Percentiles rank a stretch among this genome's conserved stretches.
These are phyloP conservation scores for Diorhabda elongata DNA, from an alignment of 1,140 invertebrate species.

Conservation along the genomic window DNA sequence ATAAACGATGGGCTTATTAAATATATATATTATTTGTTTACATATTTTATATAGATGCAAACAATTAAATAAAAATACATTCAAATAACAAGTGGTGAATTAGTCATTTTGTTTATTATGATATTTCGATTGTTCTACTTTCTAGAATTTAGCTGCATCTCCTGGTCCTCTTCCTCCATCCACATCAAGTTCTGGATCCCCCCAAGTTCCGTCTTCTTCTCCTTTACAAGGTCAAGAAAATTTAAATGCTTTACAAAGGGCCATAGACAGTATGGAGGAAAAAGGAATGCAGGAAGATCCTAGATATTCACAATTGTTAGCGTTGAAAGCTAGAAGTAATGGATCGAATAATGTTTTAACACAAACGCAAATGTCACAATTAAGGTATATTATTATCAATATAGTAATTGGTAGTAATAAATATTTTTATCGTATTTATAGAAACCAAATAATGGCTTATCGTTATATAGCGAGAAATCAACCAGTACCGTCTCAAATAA, in stretches of 20 bases:
- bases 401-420: not conserved
- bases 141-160: not conserved
- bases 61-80: too few species aligned
- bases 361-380: conserved; percentile 59
- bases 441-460: conserved; percentile 92
- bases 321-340: conserved; percentile 69
- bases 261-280: conserved; percentile 91
- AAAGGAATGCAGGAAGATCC: conserved; percentile 90
- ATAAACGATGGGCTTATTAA: too few species aligned
- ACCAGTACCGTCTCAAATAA: conserved; percentile 76
- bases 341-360: conserved; percentile 48
- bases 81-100: too few species aligned
- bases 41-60: not conserved
- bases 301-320: conserved; percentile 79
- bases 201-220: not conserved
- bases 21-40: not conserved
- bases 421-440: conserved; percentile 56
- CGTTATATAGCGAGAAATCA: conserved; percentile 83
- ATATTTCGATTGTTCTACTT: not conserved
- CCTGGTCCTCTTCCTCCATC: not conserved
- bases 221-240: conserved; percentile 54
- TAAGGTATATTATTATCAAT: conserved; percentile 41
- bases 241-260: conserved; percentile 76
- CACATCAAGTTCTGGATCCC: not conserved
- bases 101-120: too few species aligned